These are phyloP conservation scores for Pampusana beccarii DNA, from an alignment of 2,113 vertebrate species.

Conservation along the genomic window DNA sequence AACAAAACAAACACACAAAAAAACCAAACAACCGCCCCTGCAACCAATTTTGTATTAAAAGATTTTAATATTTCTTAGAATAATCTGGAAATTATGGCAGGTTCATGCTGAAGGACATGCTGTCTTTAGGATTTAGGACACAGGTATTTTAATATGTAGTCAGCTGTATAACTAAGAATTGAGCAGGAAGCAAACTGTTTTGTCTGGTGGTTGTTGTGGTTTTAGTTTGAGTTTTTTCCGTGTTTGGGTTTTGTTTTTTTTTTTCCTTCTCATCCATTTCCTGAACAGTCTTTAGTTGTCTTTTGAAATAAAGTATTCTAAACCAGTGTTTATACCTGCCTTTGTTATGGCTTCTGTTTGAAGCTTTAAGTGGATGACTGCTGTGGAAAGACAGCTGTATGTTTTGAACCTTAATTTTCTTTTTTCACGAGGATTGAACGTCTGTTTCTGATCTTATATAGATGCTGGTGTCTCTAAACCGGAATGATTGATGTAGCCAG, in stretches of 20 bases:
- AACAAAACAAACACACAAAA: neutral
- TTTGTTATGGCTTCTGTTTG: neutral
- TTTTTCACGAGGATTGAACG: neutral
- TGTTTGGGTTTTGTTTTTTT: no score
- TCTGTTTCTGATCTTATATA: neutral
- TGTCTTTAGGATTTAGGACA: neutral
- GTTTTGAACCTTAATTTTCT: neutral
- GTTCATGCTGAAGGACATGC: neutral
- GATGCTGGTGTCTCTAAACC: neutral
- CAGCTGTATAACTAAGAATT: neutral
- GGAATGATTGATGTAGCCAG: neutral
- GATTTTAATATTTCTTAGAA: neutral
- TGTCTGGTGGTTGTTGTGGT: neutral
- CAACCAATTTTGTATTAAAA: neutral
- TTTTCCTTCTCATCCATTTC: neutral
- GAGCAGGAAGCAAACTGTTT: neutral
- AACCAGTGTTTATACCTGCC: neutral
- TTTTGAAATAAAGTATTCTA: neutral
- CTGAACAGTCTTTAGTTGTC: neutral
- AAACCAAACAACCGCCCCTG: rapidly evolving
- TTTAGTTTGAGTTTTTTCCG: neutral
- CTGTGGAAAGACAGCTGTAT: neutral
- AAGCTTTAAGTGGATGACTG: neutral
- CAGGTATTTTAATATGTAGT: neutral
- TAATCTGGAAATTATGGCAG: neutral